Evolutionary conservation across 2,113 vertebrate genomes (phyloP).

Genomic region (Pomatorhinus ruficollis): DNA sequence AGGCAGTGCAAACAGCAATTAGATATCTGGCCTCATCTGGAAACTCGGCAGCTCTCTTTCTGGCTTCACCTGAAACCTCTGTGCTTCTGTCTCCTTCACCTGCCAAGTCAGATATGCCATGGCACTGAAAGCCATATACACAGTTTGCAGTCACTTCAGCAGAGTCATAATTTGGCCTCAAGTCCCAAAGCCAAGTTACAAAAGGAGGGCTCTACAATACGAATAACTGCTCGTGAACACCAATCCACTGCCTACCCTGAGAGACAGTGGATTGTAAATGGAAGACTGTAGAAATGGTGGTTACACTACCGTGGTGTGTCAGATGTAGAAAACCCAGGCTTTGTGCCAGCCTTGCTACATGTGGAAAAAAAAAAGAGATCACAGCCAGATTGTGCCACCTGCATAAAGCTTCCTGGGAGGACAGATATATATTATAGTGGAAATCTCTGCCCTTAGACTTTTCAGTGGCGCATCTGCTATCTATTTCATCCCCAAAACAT

Average conservation of each 20-base stretch:
- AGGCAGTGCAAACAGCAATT: not conserved
- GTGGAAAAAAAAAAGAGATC: not conserved
- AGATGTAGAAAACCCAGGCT: not conserved
- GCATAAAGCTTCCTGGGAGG: not conserved
- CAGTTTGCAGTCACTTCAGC: not conserved
- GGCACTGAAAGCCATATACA: not conserved
- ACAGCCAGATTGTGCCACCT: not conserved
- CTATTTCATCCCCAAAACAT: not conserved
- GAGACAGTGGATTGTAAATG: not conserved
- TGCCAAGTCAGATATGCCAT: not conserved
- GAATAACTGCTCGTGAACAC: not conserved
- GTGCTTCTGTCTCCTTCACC: not conserved
- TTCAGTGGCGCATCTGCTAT: not conserved
- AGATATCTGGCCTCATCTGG: not conserved
- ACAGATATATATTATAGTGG: not conserved
- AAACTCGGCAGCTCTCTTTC: not conserved
- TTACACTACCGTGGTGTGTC: not conserved
- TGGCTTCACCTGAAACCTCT: not conserved
- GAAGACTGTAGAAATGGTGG: not conserved
- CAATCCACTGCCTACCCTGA: not conserved
- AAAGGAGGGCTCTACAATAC: not conserved
- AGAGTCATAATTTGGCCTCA: not conserved
- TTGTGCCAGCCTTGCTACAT: not conserved
- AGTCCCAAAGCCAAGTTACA: not conserved
- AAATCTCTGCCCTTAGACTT: not conserved